Conservation (phyloP, 2,113 vertebrate species). For the Felis catus region F.catus_Fca126_mat1.0 CM031413.1:29748501-29749000, state of each 20-base stretch:
- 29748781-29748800: background rate
- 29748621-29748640: background rate
- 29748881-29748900: constrained; percentile 94
- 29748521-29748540: background rate
- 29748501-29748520: background rate
- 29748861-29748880: constrained; percentile 97
- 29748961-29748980: constrained; percentile 96
- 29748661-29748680: background rate
- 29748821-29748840: constrained; percentile 45
- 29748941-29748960: constrained; percentile 97
- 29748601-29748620: rapidly evolving
- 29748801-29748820: background rate
- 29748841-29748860: constrained; percentile 88
- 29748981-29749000: constrained; percentile 93
- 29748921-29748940: constrained; percentile 96
- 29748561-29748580: background rate
- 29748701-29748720: background rate
- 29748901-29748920: constrained; percentile 92
- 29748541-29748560: background rate
- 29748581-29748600: background rate
- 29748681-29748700: background rate
- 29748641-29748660: background rate
- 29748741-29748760: background rate
- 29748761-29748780: background rate
- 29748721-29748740: background rate